These are phyloP conservation scores for Notodonta ziczac DNA, from an alignment of 2,888 invertebrate genomes.

Conservation along the genomic window DNA sequence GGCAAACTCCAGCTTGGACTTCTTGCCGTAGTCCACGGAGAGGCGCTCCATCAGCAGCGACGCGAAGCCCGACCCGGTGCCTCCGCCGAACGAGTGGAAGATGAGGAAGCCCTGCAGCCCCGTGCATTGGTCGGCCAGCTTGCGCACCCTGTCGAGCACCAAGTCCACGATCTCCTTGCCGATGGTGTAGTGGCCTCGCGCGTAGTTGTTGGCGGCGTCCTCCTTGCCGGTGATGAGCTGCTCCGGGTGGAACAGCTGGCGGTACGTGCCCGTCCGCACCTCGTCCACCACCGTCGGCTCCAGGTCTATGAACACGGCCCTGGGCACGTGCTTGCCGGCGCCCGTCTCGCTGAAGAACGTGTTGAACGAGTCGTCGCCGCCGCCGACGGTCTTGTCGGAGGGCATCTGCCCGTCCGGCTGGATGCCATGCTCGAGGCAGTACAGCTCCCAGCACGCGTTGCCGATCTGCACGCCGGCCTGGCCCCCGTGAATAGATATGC, in stretches of 20 bases:
- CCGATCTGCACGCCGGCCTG: conserved; percentile 92
- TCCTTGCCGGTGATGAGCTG: conserved; percentile 98
- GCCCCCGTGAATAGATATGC: conserved; percentile 78
- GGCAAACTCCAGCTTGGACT: conserved; percentile 96
- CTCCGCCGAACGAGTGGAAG: conserved; percentile 97
- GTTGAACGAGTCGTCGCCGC: conserved; percentile 97
- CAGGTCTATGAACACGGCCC: conserved; percentile 97
- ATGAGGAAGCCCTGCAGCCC: conserved; percentile 96
- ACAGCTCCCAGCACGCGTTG: conserved; percentile 94
- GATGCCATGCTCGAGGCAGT: conserved; percentile 92
- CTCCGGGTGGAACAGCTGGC: conserved; percentile 98
- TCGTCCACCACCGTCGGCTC: conserved; percentile 98
- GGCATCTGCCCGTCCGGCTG: conserved; percentile 95
- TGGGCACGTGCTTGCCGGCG: conserved; percentile 97
- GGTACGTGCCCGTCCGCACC: conserved; percentile 96
- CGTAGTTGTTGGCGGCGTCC: conserved; percentile 98
- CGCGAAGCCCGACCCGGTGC: conserved; percentile 97
- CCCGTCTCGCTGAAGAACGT: conserved; percentile 97
- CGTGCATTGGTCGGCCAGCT: conserved; percentile 95
- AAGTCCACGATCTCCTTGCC: conserved; percentile 97
- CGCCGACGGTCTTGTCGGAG: conserved; percentile 91
- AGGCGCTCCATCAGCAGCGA: conserved; percentile 97
- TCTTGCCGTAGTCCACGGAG: conserved; percentile 97
- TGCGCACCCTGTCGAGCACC: conserved; percentile 93
- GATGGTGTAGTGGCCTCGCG: conserved; percentile 98